Conservation (phyloP, 2,888 invertebrate genomes). For the Dascillus cervinus region DNA sequence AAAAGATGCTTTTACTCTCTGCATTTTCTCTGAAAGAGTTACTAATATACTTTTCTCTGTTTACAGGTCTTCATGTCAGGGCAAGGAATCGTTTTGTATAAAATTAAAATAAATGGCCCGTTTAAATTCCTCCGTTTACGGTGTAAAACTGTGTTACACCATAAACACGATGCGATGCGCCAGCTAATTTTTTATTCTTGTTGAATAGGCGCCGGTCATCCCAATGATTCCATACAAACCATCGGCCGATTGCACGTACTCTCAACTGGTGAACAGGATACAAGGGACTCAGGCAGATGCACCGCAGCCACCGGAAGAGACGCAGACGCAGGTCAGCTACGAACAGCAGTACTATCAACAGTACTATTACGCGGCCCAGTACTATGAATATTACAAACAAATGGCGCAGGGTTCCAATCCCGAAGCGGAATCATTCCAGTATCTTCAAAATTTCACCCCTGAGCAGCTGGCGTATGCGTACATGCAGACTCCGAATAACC, state of each 20-base stretch:
- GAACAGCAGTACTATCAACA: slow-evolving; percentile 37
- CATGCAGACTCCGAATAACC: slow-evolving; percentile 30
- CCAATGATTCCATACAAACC: slow-evolving; percentile 68
- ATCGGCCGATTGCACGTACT: slow-evolving; percentile 80
- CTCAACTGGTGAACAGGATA: slow-evolving; percentile 79
- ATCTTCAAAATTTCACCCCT: slow-evolving; percentile 3
- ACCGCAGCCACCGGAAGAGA: slow-evolving; percentile 43
- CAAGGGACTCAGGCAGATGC: slow-evolving; percentile 45
- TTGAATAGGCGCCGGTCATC: slow-evolving; percentile 46
- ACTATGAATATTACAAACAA: slow-evolving; percentile 40
- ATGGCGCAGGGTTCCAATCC: too few species aligned
- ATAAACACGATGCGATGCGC: too few species aligned
- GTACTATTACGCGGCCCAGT: slow-evolving; percentile 38
- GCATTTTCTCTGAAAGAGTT: too few species aligned
- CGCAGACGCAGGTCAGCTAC: slow-evolving; percentile 31
- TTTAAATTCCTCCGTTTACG: too few species aligned
- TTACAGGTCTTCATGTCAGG: slow-evolving; percentile 28
- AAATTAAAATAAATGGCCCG: too few species aligned
- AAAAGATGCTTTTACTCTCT: too few species aligned
- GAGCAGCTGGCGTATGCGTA: slow-evolving; percentile 32
- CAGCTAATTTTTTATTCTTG: slow-evolving; percentile 24
- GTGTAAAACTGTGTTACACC: too few species aligned
- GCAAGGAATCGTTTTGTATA: slow-evolving; percentile 8
- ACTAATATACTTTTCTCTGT: slow-evolving; percentile 34
- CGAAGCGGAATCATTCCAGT: too few species aligned